Evolutionary conservation across 1,140 invertebrate genomes (phyloP).

Genomic region (Danaus melanippus): DNA sequence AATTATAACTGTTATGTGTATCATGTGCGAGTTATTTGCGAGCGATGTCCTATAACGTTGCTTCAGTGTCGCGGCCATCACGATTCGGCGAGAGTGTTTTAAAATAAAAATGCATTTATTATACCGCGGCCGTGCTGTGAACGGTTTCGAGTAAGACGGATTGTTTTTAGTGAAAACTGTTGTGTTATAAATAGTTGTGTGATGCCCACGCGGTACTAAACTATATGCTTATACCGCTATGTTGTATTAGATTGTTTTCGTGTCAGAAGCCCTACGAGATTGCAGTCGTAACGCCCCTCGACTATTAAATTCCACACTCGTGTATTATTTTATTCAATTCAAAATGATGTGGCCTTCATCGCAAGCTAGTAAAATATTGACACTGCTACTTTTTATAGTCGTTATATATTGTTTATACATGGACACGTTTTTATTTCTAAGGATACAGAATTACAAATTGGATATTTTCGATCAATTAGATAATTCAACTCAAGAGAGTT

Average conservation of each 20-base stretch:
- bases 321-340: constrained; percentile 18
- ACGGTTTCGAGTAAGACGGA: no score
- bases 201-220: constrained; percentile 21
- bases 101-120: no score
- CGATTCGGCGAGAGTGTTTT: no score
- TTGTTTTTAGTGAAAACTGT: no score
- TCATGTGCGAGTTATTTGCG: constrained; percentile 4
- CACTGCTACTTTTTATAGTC: constrained; percentile 39
- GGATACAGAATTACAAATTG: constrained; percentile 52
- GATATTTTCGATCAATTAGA: constrained; percentile 35
- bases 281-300: constrained; percentile 12
- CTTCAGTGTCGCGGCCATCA: no score
- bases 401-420: constrained; percentile 54
- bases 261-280: constrained; percentile 21
- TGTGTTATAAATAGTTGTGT: constrained; percentile 24
- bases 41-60: constrained; percentile 1
- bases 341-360: constrained; percentile 69
- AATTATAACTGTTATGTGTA: constrained; percentile 3
- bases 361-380: constrained; percentile 60
- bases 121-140: no score
- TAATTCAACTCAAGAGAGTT: constrained; percentile 35
- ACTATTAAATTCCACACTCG: constrained; percentile 16
- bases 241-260: constrained; percentile 11
- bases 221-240: constrained; percentile 15
- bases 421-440: constrained; percentile 56